These are phyloP conservation scores for Muscicapa striata DNA, from an alignment of 2,797 vertebrate genomes.

Conservation along the genomic window DNA sequence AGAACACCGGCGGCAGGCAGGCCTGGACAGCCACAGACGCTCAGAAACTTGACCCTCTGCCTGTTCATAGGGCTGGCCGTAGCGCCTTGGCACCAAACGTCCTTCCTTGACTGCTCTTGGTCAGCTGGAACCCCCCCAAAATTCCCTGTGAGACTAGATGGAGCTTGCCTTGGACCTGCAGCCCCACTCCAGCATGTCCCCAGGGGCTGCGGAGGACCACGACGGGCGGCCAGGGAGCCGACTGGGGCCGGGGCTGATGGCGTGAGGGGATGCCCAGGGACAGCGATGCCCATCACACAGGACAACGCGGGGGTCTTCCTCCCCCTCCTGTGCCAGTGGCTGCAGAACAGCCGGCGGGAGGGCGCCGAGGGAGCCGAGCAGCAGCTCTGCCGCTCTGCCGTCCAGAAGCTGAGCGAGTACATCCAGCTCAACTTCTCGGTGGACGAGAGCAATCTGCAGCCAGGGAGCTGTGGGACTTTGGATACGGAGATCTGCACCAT, in stretches of 20 bases:
- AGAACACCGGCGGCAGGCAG: not conserved
- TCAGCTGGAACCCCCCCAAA: not conserved
- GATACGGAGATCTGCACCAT: conserved; percentile 89
- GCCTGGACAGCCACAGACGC: not conserved
- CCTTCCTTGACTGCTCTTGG: not conserved
- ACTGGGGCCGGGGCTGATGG: not conserved
- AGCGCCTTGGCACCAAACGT: not conserved
- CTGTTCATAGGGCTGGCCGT: not conserved
- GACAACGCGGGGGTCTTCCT: conserved; percentile 91
- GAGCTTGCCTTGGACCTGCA: not conserved
- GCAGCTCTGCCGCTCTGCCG: conserved; percentile 85
- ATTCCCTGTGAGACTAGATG: not conserved
- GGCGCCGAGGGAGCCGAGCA: conserved; percentile 71
- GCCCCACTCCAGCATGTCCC: not conserved
- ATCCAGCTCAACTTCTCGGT: conserved; percentile 92
- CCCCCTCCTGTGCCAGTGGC: conserved; percentile 88
- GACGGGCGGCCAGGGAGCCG: not conserved
- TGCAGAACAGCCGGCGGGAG: conserved; percentile 76
- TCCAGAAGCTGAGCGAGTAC: conserved; percentile 92
- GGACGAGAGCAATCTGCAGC: conserved; percentile 65
- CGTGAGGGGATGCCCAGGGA: conserved; percentile 76
- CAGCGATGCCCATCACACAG: conserved; percentile 94
- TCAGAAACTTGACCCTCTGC: not conserved
- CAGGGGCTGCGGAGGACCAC: not conserved
- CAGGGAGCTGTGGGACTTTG: conserved; percentile 34